Evolutionary conservation across 64 coral and sea anemone species (phyloP).

Genomic region (Actinia tenebrosa): DNA sequence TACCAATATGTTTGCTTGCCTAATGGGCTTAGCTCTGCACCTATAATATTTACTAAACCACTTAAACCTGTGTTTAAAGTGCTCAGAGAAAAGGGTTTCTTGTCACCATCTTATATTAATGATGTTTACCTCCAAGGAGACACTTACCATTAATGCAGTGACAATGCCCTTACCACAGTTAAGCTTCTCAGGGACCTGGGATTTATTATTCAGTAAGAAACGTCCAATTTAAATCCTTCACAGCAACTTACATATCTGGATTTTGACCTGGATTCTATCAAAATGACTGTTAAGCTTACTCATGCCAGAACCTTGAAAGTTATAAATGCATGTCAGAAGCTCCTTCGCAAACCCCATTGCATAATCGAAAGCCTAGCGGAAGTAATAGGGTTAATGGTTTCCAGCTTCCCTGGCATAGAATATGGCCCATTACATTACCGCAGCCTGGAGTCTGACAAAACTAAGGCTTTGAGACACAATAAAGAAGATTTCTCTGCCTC

Average conservation of each 20-base stretch:
- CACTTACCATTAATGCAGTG: slow-evolving; percentile 8
- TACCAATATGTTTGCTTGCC: slow-evolving; percentile 39
- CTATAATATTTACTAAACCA: slow-evolving; percentile 34
- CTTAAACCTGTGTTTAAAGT: slow-evolving; percentile 27
- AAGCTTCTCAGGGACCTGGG: slow-evolving; percentile 15
- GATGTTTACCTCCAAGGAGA: slow-evolving; percentile 17
- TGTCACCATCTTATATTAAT: slow-evolving; percentile 26
- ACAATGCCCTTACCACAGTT: neutral
- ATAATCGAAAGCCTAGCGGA: slow-evolving; percentile 30
- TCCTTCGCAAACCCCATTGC: neutral
- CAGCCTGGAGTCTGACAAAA: slow-evolving; percentile 41
- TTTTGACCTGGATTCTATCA: slow-evolving; percentile 10
- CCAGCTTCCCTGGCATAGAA: slow-evolving; percentile 27
- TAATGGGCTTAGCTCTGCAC: slow-evolving; percentile 21
- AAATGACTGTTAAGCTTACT: slow-evolving; percentile 8
- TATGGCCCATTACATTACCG: slow-evolving; percentile 31
- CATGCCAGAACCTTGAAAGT: neutral
- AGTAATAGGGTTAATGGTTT: slow-evolving; percentile 34
- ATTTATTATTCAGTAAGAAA: slow-evolving; percentile 20
- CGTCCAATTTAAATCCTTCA: neutral
- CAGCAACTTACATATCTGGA: slow-evolving; percentile 17
- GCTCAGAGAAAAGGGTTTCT: slow-evolving; percentile 29
- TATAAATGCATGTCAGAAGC: neutral
- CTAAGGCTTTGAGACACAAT: neutral
- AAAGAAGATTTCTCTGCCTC: slow-evolving; percentile 32